Conservation (phyloP, 2,888 invertebrate genomes). For the Trichogramma evanescens region DNA sequence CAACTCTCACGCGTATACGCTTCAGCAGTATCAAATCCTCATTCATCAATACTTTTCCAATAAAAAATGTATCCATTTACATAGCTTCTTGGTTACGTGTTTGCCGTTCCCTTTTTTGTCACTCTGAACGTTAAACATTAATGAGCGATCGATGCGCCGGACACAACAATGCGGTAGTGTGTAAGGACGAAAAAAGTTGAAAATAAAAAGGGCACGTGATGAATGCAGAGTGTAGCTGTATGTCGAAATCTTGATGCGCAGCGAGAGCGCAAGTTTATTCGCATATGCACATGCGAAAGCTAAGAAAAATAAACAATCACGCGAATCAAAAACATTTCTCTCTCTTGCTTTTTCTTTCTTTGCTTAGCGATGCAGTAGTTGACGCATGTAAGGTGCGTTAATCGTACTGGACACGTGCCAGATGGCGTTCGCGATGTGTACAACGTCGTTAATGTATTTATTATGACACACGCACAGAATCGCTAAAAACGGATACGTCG, state of each 20-base stretch:
- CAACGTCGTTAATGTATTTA: neutral
- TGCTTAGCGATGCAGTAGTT: neutral
- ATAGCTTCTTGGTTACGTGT: too few relatives aligned
- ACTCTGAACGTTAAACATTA: too few relatives aligned
- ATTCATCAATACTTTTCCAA: conserved; percentile 6
- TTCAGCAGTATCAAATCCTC: neutral
- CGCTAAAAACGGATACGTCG: too few relatives aligned
- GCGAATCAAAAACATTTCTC: conserved; percentile 1
- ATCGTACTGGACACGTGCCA: conserved; percentile 27
- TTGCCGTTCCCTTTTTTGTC: too few relatives aligned
- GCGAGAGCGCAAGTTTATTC: neutral
- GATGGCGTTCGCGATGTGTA: neutral
- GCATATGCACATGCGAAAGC: neutral
- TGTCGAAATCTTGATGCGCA: neutral
- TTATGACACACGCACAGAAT: too few relatives aligned
- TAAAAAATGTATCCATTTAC: conserved; percentile 4
- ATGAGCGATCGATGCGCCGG: too few relatives aligned
- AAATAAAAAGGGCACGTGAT: neutral
- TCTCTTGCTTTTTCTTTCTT: neutral
- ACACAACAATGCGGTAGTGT: neutral
- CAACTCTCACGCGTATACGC: neutral
- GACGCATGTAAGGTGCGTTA: conserved; percentile 18
- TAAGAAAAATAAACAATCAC: neutral
- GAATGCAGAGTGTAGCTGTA: too few relatives aligned
- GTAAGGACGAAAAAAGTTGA: neutral